These are phyloP conservation scores for Eupeodes luniger DNA, from an alignment of 2,888 invertebrate genomes.

Conservation along the genomic window DNA sequence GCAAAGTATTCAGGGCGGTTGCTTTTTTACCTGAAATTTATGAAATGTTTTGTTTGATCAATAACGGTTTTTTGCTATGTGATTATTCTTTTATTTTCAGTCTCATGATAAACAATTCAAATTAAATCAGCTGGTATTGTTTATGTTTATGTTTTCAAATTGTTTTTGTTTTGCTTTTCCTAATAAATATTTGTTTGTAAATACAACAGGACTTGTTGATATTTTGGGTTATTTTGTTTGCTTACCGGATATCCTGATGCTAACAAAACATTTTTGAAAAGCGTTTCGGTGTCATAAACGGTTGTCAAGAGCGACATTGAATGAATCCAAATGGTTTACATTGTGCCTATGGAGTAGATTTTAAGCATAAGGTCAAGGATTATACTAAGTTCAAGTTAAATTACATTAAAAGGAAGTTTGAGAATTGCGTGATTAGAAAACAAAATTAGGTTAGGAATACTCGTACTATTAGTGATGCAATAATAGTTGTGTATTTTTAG, in stretches of 20 bases:
- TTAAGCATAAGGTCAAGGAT: constrained; percentile 55
- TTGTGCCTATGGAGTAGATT: background rate
- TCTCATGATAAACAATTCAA: constrained; percentile 24
- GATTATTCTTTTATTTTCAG: background rate
- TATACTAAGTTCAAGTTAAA: constrained; percentile 14
- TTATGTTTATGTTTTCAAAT: constrained; percentile 45
- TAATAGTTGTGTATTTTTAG: constrained; percentile 4
- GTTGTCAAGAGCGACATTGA: constrained; percentile 53
- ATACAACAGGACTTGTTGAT: constrained; percentile 53
- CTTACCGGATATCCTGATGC: constrained; percentile 36
- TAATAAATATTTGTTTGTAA: constrained; percentile 10
- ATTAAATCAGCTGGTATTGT: constrained; percentile 56
- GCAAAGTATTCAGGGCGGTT: constrained; percentile 19
- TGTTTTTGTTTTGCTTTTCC: background rate
- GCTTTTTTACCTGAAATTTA: constrained; percentile 60
- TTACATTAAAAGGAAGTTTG: background rate
- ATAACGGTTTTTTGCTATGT: constrained; percentile 50
- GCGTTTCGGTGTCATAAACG: background rate
- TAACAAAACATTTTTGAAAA: constrained; percentile 55
- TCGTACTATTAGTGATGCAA: background rate
- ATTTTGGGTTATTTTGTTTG: constrained; percentile 1
- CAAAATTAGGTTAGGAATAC: constrained; percentile 29
- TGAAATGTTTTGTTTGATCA: constrained; percentile 72
- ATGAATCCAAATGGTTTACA: constrained; percentile 18
- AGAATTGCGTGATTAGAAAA: constrained; percentile 60